phyloP scores from a whole-genome alignment of 2,113 vertebrate genomes.

The Mobula birostris region DNA sequence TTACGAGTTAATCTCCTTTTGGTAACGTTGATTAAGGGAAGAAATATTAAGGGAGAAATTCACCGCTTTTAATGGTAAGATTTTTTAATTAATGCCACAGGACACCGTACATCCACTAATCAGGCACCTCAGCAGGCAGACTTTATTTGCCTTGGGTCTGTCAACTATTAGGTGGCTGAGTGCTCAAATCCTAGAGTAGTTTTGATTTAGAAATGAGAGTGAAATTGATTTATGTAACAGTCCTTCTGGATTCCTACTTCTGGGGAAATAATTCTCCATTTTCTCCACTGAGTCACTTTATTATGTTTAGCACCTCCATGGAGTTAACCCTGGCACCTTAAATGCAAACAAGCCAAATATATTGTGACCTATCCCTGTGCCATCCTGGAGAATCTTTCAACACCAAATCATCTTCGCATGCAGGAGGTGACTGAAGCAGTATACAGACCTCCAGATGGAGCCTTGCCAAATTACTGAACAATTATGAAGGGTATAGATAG shows the following conservation, averaged over 20 bases:
- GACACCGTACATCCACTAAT: background rate
- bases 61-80: background rate
- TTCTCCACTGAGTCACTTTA: background rate
- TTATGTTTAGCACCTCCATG: background rate
- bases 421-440: background rate
- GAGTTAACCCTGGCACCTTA: background rate
- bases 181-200: background rate
- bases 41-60: background rate
- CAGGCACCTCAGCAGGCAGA: background rate
- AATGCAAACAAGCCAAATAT: background rate
- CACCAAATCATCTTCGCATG: background rate
- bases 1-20: background rate
- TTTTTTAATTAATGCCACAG: background rate
- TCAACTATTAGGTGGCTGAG: background rate
- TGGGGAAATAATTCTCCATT: background rate
- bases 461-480: background rate
- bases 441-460: background rate
- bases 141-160: background rate
- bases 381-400: background rate
- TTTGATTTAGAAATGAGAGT: background rate
- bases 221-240: background rate
- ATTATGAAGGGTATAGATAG: too few species aligned
- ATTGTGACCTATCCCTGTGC: background rate
- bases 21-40: slow-evolving; percentile 5
- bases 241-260: background rate